These are phyloP conservation scores for Oreochromis aureus DNA, from an alignment of 2,113 vertebrate genomes.

Conservation along the genomic window DNA sequence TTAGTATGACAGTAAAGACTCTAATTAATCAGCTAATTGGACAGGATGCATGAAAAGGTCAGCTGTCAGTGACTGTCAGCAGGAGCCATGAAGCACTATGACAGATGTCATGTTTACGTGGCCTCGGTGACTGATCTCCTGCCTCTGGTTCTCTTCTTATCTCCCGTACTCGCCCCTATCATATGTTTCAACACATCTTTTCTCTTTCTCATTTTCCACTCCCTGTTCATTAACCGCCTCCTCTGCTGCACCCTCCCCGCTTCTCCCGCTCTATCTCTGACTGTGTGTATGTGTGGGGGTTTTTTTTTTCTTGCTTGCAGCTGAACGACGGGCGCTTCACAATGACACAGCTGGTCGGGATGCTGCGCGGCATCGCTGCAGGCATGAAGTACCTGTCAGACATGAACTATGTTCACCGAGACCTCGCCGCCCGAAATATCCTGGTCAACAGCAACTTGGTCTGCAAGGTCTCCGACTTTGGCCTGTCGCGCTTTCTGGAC, in stretches of 20 bases:
- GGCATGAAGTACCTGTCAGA: conserved; percentile 98
- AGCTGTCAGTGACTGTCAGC: conserved; percentile 46
- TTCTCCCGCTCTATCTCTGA: not conserved
- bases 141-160: not conserved
- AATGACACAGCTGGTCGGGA: conserved; percentile 94
- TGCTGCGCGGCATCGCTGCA: conserved; percentile 89
- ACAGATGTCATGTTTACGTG: conserved; percentile 56
- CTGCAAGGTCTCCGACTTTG: conserved; percentile 97
- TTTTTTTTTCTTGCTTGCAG: conserved; percentile 48
- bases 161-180: not conserved
- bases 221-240: not conserved
- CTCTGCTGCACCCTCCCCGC: not conserved
- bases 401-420: conserved; percentile 96
- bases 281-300: not conserved
- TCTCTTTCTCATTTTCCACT: not conserved
- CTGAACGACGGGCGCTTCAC: conserved; percentile 96
- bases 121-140: conserved; percentile 27
- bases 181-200: not conserved
- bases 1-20: conserved; percentile 21
- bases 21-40: conserved; percentile 62
- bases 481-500: conserved; percentile 92
- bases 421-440: conserved; percentile 93
- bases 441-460: conserved; percentile 98
- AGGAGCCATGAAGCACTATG: conserved; percentile 27
- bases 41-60: conserved; percentile 61